A percentile compares a stretch with the other conserved stretches of the same genome.
Evolutionary conservation across 2,888 invertebrate genomes (phyloP).

Genomic region (Drosophila mettleri): DNA sequence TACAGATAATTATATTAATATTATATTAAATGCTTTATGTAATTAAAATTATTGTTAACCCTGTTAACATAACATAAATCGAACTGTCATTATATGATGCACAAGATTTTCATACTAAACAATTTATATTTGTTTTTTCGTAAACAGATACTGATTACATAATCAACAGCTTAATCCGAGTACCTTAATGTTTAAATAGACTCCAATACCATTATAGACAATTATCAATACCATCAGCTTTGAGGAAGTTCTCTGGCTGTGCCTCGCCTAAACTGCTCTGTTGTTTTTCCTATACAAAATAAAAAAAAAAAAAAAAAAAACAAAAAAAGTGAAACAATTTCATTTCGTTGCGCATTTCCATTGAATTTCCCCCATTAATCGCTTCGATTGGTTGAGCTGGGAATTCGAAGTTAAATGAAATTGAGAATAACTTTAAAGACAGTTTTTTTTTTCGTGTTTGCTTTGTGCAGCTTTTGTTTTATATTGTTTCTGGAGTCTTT

Average conservation of each 20-base stretch:
- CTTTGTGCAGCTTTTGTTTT: slow-evolving; percentile 18
- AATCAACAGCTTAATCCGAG: no score
- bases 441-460: slow-evolving; percentile 20
- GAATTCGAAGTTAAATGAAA: slow-evolving; percentile 43
- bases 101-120: no score
- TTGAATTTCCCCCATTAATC: slow-evolving; percentile 39
- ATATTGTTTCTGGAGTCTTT: slow-evolving; percentile 7
- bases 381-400: slow-evolving; percentile 46
- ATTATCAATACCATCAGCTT: not conserved
- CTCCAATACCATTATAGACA: no score
- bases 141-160: no score
- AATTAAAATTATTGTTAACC: no score
- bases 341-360: slow-evolving; percentile 26
- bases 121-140: no score
- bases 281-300: not conserved
- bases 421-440: slow-evolving; percentile 38
- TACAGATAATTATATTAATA: no score
- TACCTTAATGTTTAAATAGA: no score
- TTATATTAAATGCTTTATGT: no score
- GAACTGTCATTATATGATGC: no score
- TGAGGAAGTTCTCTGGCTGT: not conserved
- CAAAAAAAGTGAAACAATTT: slow-evolving; percentile 8
- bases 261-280: not conserved
- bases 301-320: no score
- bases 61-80: no score